These are phyloP conservation scores for Pyrrhosoma nymphula DNA, from an alignment of 2,888 invertebrate species.

Conservation along the genomic window DNA sequence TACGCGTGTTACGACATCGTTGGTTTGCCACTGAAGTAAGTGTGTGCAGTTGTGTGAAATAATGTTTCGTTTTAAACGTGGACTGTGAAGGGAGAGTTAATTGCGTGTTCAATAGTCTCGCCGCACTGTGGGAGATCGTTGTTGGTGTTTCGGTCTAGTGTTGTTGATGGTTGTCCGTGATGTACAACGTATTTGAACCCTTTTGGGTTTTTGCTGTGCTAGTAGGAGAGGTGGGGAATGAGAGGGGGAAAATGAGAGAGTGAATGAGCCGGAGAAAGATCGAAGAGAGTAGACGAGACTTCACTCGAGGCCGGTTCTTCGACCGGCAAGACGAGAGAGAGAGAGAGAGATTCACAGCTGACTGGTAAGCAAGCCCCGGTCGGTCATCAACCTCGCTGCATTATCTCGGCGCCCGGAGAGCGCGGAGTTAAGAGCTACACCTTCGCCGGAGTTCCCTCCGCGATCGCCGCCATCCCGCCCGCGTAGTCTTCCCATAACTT, in stretches of 20 bases:
- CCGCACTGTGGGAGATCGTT: not conserved
- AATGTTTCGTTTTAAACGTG: not conserved
- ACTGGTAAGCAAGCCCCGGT: not conserved
- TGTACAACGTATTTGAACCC: not conserved
- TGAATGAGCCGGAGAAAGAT: not conserved
- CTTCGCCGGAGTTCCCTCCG: constrained; percentile 37
- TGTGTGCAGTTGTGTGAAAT: not conserved
- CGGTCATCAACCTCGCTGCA: constrained; percentile 44
- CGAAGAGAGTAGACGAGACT: not conserved
- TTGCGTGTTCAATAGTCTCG: not conserved
- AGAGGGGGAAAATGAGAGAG: not conserved
- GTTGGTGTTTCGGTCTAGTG: not conserved
- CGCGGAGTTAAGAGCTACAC: not conserved
- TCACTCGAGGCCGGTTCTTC: not conserved
- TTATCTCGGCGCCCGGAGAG: not conserved
- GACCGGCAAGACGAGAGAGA: not conserved
- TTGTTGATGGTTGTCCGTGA: not conserved
- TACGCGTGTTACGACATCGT: not conserved
- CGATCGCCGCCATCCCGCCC: constrained; percentile 27
- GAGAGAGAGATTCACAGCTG: constrained; percentile 52
- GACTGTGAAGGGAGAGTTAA: too few relatives aligned
- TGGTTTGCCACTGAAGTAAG: not conserved
- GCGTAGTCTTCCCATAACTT: not conserved
- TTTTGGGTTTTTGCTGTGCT: not conserved
- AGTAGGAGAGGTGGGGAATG: not conserved